These are phyloP conservation scores for Hypomecis atomaria DNA, from an alignment of 2,888 invertebrate genomes.

Conservation along the genomic window DNA sequence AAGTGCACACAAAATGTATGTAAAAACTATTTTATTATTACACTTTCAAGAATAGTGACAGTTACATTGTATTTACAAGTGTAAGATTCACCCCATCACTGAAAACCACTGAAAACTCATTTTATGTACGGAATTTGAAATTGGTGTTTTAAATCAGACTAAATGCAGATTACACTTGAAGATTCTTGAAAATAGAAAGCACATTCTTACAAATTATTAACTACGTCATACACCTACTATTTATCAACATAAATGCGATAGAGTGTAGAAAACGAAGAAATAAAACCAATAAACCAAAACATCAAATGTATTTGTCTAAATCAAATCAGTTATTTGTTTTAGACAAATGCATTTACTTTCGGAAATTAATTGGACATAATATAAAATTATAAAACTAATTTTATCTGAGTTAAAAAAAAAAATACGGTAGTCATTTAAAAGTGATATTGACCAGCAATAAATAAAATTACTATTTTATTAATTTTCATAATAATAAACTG, in stretches of 20 bases:
- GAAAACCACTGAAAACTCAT: conserved; percentile 47
- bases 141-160: conserved; percentile 29
- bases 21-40: not conserved
- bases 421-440: too few relatives aligned
- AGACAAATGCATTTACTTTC: not conserved
- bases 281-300: conserved; percentile 77
- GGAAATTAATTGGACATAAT: too few relatives aligned
- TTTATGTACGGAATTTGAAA: conserved; percentile 35
- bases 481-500: not conserved
- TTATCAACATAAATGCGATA: conserved; percentile 64
- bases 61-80: conserved; percentile 14
- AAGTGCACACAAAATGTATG: conserved; percentile 12
- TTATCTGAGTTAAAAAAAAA: too few relatives aligned
- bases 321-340: not conserved
- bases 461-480: too few relatives aligned
- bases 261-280: conserved; percentile 80
- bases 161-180: conserved; percentile 44
- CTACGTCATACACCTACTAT: conserved; percentile 43
- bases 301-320: not conserved
- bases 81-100: conserved; percentile 57
- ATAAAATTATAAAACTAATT: too few relatives aligned
- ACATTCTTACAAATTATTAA: conserved; percentile 38
- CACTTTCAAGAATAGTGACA: conserved; percentile 6
- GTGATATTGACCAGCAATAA: too few relatives aligned
- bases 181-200: conserved; percentile 42